Conservation (phyloP, 2,113 vertebrate genomes). For the Gopherus evgoodei region DNA sequence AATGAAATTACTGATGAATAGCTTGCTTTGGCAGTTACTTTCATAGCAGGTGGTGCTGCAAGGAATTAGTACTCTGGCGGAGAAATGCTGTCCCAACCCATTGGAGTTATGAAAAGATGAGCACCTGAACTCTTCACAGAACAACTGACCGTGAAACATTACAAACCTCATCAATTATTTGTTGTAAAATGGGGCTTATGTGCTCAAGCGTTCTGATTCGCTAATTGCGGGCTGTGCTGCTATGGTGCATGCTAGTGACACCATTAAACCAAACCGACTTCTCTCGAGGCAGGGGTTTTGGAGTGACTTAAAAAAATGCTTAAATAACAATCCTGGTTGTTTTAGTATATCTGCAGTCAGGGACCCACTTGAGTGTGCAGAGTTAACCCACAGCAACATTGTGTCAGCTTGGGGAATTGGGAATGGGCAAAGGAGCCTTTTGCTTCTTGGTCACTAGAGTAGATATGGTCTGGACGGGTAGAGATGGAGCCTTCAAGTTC, state of each 20-base stretch:
- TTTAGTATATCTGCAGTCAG: neutral
- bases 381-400: neutral
- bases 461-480: no score
- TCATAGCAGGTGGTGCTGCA: neutral
- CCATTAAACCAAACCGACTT: neutral
- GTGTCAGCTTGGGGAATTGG: neutral
- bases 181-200: neutral
- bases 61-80: neutral
- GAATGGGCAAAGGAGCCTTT: neutral
- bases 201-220: neutral
- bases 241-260: neutral
- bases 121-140: neutral
- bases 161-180: neutral
- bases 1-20: constrained; percentile 16
- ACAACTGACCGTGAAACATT: neutral
- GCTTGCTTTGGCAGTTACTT: neutral
- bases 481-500: neutral
- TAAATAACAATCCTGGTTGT: neutral
- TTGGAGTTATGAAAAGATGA: neutral
- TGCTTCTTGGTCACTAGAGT: no score
- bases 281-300: neutral
- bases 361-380: neutral
- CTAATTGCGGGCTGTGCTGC: neutral
- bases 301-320: neutral
- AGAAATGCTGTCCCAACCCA: neutral